A percentile compares a stretch with the other conserved stretches of the same genome.
These are phyloP conservation scores for Acrobeloides nanus DNA, from an alignment of 2,888 invertebrate species.

Conservation along the genomic window DNA sequence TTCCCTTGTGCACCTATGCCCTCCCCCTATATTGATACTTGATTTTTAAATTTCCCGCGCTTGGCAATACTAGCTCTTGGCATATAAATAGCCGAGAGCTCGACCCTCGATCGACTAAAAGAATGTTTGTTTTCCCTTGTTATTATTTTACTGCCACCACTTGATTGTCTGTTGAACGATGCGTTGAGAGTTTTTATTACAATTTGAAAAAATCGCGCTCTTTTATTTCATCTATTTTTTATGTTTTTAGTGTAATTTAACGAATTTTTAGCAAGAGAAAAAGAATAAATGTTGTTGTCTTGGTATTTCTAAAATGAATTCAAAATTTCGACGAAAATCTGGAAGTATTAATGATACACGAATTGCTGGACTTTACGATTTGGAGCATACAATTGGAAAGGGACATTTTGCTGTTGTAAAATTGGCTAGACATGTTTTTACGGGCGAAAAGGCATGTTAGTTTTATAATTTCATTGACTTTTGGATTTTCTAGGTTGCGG, in stretches of 20 bases:
- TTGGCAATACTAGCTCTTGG: too few species aligned
- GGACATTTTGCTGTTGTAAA: conserved; percentile 99
- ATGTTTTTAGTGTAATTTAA: background rate
- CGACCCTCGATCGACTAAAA: too few species aligned
- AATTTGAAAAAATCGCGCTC: too few species aligned
- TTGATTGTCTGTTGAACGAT: too few species aligned
- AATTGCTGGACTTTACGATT: conserved; percentile 77
- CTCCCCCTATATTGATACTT: too few species aligned
- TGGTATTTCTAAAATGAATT: background rate
- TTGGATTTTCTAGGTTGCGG: conserved; percentile 57
- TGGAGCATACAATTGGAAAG: conserved; percentile 90
- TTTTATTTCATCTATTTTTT: background rate
- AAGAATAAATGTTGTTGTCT: conserved; percentile 5
- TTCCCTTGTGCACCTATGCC: too few species aligned
- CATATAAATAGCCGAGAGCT: too few species aligned
- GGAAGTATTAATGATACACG: conserved; percentile 25
- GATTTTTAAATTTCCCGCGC: too few species aligned
- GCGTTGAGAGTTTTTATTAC: too few species aligned
- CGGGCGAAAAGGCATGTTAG: conserved; percentile 93
- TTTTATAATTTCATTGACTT: conserved; percentile 5
- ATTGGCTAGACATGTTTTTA: conserved; percentile 93
- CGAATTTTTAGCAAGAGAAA: background rate
- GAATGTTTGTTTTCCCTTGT: too few species aligned
- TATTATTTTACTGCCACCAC: too few species aligned
- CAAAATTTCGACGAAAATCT: conserved; percentile 10